Percentiles rank a stretch among this genome's conserved stretches.
Evolutionary conservation across 2,888 invertebrate genomes (phyloP).

Genomic region (Branchipolynoe longqiensis): DNA sequence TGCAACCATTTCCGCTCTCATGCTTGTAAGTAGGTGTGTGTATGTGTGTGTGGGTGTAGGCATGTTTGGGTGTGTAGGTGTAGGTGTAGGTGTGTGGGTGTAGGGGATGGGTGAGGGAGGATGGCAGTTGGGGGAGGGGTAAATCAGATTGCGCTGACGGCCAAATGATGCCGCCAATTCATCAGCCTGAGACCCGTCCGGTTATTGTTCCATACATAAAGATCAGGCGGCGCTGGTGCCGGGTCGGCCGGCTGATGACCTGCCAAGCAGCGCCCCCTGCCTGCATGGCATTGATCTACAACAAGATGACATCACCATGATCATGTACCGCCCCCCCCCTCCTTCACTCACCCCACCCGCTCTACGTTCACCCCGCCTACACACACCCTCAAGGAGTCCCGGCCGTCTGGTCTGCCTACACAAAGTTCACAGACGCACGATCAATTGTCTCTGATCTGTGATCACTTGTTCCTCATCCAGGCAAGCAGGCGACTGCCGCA

Average conservation of each 20-base stretch:
- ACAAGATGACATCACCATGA: not conserved
- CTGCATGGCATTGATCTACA: not conserved
- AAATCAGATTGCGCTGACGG: constrained; percentile 8
- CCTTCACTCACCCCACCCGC: not conserved
- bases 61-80: too few species aligned
- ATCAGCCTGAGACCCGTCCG: not conserved
- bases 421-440: not conserved
- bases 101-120: too few species aligned
- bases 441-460: constrained; percentile 2
- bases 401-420: not conserved
- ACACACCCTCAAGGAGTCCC: not conserved
- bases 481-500: not conserved
- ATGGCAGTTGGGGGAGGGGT: not conserved
- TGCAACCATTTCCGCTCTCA: too few species aligned
- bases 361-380: not conserved
- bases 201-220: constrained; percentile 44
- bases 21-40: too few species aligned
- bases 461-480: not conserved
- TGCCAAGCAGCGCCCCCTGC: not conserved
- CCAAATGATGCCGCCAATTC: constrained; percentile 7
- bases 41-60: too few species aligned
- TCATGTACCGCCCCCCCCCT: not conserved
- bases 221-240: not conserved
- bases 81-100: too few species aligned
- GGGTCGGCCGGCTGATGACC: not conserved